Percentiles rank a stretch among this genome's conserved stretches.
Conservation (phyloP, 1,140 invertebrate genomes). For the Danaus plexippus region DNA sequence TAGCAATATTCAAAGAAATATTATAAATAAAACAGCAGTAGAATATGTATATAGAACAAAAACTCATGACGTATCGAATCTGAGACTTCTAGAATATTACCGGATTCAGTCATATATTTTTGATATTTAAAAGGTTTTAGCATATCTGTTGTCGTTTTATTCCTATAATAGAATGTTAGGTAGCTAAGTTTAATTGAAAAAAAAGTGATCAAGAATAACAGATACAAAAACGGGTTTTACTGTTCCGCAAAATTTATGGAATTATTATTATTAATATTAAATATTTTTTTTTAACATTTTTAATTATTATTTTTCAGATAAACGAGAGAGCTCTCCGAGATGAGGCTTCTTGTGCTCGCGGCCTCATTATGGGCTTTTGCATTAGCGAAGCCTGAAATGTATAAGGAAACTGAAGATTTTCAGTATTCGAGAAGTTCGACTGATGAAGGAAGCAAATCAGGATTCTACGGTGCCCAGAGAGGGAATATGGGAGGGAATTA, state of each 20-base stretch:
- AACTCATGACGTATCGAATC: too few species aligned
- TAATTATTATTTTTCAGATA: conserved; percentile 26
- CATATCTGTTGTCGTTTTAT: not conserved
- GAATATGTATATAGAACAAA: too few species aligned
- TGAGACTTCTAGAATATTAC: too few species aligned
- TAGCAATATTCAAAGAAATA: too few species aligned
- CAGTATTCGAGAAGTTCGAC: conserved; percentile 64
- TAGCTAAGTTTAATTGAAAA: too few species aligned
- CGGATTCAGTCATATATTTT: not conserved
- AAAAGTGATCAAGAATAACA: too few species aligned
- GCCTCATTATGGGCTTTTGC: conserved; percentile 36
- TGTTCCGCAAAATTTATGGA: too few species aligned
- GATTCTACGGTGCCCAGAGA: conserved; percentile 61
- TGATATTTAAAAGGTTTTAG: not conserved
- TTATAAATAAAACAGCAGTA: too few species aligned
- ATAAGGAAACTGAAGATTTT: conserved; percentile 68
- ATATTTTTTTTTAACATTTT: conserved; percentile 18
- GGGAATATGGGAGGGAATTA: conserved; percentile 70
- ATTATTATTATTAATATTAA: conserved; percentile 1
- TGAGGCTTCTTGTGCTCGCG: conserved; percentile 46
- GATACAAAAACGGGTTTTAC: too few species aligned
- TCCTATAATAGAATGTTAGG: too few species aligned
- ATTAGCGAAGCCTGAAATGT: conserved; percentile 54
- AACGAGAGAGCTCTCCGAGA: conserved; percentile 22
- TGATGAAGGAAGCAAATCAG: conserved; percentile 58